phyloP scores from a whole-genome alignment of 2,797 vertebrate species.

The Cossypha caffra region DNA sequence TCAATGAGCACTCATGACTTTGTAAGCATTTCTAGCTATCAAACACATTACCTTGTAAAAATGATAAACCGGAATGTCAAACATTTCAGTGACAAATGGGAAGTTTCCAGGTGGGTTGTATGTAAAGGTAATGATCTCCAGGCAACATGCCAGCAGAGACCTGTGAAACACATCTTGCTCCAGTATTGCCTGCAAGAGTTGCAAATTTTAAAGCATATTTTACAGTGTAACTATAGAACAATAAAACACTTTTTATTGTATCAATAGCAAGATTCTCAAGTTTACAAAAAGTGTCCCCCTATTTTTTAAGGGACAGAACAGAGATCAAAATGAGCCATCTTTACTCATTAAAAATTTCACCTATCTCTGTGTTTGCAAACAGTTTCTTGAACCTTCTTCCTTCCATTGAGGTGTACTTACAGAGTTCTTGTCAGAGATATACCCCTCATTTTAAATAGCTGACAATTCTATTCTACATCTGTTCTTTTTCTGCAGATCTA shows the following conservation, averaged over 20 bases:
- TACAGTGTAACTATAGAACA: neutral
- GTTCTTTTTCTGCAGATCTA: neutral
- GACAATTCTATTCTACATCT: neutral
- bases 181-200: conserved; percentile 83
- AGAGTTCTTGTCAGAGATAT: neutral
- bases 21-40: neutral
- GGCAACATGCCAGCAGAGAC: conserved; percentile 89
- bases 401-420: neutral
- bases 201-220: neutral
- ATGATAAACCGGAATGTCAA: conserved; percentile 89
- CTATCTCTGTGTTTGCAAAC: neutral
- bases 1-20: neutral
- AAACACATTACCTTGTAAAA: conserved; percentile 90
- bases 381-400: neutral
- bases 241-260: neutral
- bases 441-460: neutral
- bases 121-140: conserved; percentile 91
- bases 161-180: conserved; percentile 92
- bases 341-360: neutral
- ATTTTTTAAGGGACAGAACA: neutral
- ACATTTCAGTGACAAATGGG: conserved; percentile 83
- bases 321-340: neutral
- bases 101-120: conserved; percentile 91
- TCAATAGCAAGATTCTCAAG: neutral
- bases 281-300: neutral